phyloP scores from a whole-genome alignment of 2,113 vertebrate genomes.

The Hassar affinis region DNA sequence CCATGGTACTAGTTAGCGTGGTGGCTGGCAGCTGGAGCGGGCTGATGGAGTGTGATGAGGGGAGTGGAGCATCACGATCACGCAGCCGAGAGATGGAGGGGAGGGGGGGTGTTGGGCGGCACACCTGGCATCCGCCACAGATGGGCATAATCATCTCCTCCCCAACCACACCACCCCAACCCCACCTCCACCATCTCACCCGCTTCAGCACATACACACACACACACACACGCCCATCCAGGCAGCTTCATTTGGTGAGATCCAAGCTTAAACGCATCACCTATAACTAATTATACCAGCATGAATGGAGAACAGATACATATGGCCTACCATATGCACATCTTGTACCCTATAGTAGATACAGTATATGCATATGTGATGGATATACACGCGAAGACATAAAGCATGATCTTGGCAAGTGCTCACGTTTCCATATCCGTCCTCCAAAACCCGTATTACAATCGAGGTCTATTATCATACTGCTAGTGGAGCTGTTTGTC shows the following conservation, averaged over 20 bases:
- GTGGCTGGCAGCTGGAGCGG: constrained; percentile 68
- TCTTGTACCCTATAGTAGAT: constrained; percentile 5
- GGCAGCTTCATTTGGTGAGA: constrained; percentile 34
- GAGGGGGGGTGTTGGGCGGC: constrained; percentile 49
- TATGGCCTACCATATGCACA: constrained; percentile 29
- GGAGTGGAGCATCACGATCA: constrained; percentile 52
- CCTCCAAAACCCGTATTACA: constrained; percentile 18
- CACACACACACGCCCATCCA: not conserved
- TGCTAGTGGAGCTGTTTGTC: constrained; percentile 48
- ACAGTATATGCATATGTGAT: constrained; percentile 20
- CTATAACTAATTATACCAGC: constrained; percentile 3
- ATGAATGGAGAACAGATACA: constrained; percentile 1
- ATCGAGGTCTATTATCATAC: constrained; percentile 34
- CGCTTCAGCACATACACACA: constrained; percentile 34
- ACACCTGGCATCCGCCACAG: constrained; percentile 76
- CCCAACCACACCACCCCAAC: constrained; percentile 43
- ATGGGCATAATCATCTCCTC: constrained; percentile 74
- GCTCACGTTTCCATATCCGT: not conserved
- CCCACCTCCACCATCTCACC: constrained; percentile 42
- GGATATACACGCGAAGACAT: constrained; percentile 13
- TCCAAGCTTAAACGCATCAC: constrained; percentile 5
- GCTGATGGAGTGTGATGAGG: constrained; percentile 71
- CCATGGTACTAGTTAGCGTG: constrained; percentile 65
- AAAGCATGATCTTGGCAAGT: constrained; percentile 1
- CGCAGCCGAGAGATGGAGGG: constrained; percentile 47